phyloP scores from a whole-genome alignment of 2,113 vertebrate species.

The Misgurnus anguillicaudatus region DNA sequence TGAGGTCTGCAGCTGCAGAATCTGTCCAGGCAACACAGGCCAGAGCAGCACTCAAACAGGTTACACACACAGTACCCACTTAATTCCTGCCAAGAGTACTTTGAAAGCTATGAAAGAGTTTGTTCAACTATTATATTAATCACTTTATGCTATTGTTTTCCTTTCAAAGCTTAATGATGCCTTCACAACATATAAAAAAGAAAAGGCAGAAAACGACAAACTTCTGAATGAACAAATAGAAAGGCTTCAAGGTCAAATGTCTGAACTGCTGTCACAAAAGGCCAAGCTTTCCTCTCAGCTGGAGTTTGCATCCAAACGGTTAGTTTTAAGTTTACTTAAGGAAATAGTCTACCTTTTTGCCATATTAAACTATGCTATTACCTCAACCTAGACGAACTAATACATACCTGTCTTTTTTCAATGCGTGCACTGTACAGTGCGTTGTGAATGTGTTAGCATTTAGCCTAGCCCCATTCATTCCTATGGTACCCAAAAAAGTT shows the following conservation, averaged over 20 bases:
- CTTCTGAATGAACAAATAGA: slow-evolving; percentile 92
- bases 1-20: slow-evolving; percentile 74
- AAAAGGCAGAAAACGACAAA: slow-evolving; percentile 92
- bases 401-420: no score
- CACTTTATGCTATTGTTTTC: not conserved
- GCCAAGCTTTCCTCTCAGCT: slow-evolving; percentile 90
- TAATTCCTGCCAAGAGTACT: not conserved
- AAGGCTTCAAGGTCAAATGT: slow-evolving; percentile 86
- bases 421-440: no score
- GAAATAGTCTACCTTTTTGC: no score
- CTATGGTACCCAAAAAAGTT: no score
- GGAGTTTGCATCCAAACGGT: slow-evolving; percentile 94
- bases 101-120: no score
- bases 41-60: slow-evolving; percentile 94
- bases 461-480: no score
- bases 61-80: slow-evolving; percentile 51
- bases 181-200: slow-evolving; percentile 91
- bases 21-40: slow-evolving; percentile 81
- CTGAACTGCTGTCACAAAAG: slow-evolving; percentile 86
- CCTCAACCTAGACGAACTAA: no score
- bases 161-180: slow-evolving; percentile 84
- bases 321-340: slow-evolving; percentile 34
- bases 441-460: no score
- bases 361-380: no score
- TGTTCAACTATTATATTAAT: not conserved